These are phyloP conservation scores for Paelopatides confundens DNA, from an alignment of 53 echinoderm and acorn worm genomes.

Conservation along the genomic window DNA sequence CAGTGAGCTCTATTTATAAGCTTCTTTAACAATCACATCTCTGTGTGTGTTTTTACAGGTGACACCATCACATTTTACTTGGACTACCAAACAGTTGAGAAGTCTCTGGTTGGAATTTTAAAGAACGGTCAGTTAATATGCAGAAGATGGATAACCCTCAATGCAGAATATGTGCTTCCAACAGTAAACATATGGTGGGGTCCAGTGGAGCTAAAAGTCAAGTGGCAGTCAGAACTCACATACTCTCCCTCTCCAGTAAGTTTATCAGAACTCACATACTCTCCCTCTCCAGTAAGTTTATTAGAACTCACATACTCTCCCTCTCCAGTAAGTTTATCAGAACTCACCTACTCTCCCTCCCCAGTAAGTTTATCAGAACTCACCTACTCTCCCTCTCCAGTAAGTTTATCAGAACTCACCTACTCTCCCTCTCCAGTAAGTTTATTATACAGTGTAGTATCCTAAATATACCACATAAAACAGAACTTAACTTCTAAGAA, in stretches of 20 bases:
- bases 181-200: slow-evolving; percentile 99
- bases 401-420: slow-evolving; percentile 14
- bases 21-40: too few species aligned
- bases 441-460: too few species aligned
- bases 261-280: neutral
- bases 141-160: slow-evolving; percentile 84
- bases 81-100: slow-evolving; percentile 73
- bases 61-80: slow-evolving; percentile 71
- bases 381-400: neutral
- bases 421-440: slow-evolving; percentile 18
- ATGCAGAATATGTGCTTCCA: slow-evolving; percentile 67
- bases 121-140: slow-evolving; percentile 82
- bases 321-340: slow-evolving; percentile 28
- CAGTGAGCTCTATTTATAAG: too few species aligned
- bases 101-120: slow-evolving; percentile 80
- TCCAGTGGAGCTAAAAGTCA: slow-evolving; percentile 79
- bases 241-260: slow-evolving; percentile 18
- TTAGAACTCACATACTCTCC: neutral
- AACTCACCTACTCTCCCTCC: neutral
- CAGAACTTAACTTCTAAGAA: too few species aligned
- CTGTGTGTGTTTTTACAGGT: slow-evolving; percentile 49
- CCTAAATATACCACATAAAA: too few species aligned
- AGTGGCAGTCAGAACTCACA: slow-evolving; percentile 57
- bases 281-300: slow-evolving; percentile 25
- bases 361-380: slow-evolving; percentile 27